Conservation (phyloP, 2,888 invertebrate species). For the Scaptomyza tumidula region DNA sequence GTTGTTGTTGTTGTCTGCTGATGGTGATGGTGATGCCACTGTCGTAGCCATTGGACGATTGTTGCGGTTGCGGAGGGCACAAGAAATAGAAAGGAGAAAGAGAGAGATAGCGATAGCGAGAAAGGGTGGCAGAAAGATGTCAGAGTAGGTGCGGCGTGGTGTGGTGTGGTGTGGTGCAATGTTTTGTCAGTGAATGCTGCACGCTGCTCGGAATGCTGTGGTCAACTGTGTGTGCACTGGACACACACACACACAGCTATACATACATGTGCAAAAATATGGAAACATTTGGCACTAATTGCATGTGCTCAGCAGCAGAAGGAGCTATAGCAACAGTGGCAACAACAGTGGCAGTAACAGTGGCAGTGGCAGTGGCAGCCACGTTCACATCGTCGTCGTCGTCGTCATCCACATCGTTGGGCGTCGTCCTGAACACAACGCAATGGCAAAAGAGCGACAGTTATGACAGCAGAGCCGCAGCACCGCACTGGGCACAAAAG, state of each 20-base stretch:
- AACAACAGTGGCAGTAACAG: neutral
- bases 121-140: neutral
- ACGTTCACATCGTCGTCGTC: conserved; percentile 37
- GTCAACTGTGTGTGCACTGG: conserved; percentile 61
- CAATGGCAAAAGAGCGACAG: conserved; percentile 67
- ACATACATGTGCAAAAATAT: conserved; percentile 71
- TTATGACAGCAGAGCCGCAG: conserved; percentile 73
- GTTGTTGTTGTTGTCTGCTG: too few species aligned
- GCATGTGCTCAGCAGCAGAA: conserved; percentile 73
- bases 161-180: conserved; percentile 46
- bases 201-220: conserved; percentile 68
- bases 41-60: conserved; percentile 53
- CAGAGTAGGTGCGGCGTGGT: neutral
- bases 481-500: conserved; percentile 73
- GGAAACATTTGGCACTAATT: conserved; percentile 84
- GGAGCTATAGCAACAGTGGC: conserved; percentile 24
- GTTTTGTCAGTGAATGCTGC: conserved; percentile 70
- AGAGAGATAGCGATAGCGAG: neutral
- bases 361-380: conserved; percentile 36
- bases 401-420: conserved; percentile 31
- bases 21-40: conserved; percentile 14
- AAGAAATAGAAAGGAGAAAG: neutral
- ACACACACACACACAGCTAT: conserved; percentile 15
- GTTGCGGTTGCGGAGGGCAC: conserved; percentile 53
- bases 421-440: conserved; percentile 33